Base-by-base conservation (phyloP, 2,113 vertebrate genomes). In the Heterotis niloticus region DNA sequence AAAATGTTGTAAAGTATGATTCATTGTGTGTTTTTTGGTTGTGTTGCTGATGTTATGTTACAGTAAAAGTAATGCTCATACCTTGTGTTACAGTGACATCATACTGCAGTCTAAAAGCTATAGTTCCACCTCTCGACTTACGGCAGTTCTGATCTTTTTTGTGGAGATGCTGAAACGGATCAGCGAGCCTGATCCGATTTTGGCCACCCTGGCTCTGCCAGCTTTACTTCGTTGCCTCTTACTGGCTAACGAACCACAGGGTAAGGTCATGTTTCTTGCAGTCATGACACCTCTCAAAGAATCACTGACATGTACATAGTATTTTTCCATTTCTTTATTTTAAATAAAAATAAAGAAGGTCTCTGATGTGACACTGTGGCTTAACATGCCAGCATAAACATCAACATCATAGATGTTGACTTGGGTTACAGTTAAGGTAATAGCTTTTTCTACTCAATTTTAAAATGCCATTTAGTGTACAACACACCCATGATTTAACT, bases 31-130 rank as follows among this genome's bases (percentile, higher is more conserved):
- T 51, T 44, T 10, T 54, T 20, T 54, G 64, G 34, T 34, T 64
- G 34, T 52, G 34, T 5, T 2, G 65, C 10, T 10, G 20, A 3
- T 52, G 17, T 34, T 4, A 52, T 62, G 20, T 54, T 3, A 64
- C 10, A 20, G 59, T 26, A 18, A 71, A 26, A 20, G 16, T 60
- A 24, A 60, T 29, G 10, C 24, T 62, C 59, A 62, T 13, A 24
- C 26, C 29, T 10, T 57, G 11, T 59, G 67, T 71, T 71, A 71
- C 83, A 99, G 98, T 77, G 94, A 94, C 81, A 93, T 87, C 86
- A 96, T 95, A 85, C 80, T 99, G 79, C 94, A 95, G 81, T 95
- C 93, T 89, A 98, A 93, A 93, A 94, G 94, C 20, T 86, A 91
- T 0, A 83, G 90, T 77, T 94, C 95, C 65, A 94, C 95, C 52